These are phyloP conservation scores for Biston betularia DNA, from an alignment of 2,888 invertebrate genomes.

Conservation along the genomic window DNA sequence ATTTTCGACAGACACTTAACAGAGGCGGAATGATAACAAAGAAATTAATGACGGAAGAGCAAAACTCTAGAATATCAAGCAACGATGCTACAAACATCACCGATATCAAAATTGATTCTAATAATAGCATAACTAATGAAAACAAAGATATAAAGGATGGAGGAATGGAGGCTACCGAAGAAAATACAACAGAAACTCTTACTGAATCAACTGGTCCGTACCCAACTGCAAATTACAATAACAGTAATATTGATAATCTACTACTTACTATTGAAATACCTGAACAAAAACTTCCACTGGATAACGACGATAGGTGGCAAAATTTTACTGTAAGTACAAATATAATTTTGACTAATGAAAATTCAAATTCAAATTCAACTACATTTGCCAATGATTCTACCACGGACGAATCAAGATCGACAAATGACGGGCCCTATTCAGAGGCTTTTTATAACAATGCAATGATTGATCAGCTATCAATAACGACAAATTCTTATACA, in stretches of 20 bases:
- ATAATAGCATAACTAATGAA: constrained; percentile 2
- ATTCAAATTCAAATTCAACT: constrained; percentile 14
- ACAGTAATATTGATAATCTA: constrained; percentile 26
- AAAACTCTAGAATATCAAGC: constrained; percentile 12
- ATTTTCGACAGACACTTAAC: constrained; percentile 51
- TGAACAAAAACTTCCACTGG: constrained; percentile 40
- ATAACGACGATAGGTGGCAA: constrained; percentile 48
- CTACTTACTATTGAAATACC: constrained; percentile 38
- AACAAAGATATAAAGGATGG: constrained; percentile 23
- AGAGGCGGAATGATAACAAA: constrained; percentile 40
- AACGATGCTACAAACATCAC: constrained; percentile 10
- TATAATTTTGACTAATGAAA: constrained; percentile 30
- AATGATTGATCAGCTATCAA: constrained; percentile 68
- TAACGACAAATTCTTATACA: constrained; percentile 70
- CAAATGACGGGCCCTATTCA: constrained; percentile 58
- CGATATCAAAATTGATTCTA: not conserved
- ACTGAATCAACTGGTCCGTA: constrained; percentile 27
- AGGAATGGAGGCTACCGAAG: constrained; percentile 20
- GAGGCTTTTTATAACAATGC: constrained; percentile 61
- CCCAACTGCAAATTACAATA: constrained; percentile 32
- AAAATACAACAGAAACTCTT: constrained; percentile 27
- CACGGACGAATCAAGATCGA: constrained; percentile 43
- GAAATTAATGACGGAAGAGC: constrained; percentile 17
- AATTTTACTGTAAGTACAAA: constrained; percentile 53
- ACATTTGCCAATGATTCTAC: constrained; percentile 29